A percentile compares a stretch with the other conserved stretches of the same genome.
phyloP scores from a whole-genome alignment of 2,888 invertebrate species.

The Myathropa florea region DNA sequence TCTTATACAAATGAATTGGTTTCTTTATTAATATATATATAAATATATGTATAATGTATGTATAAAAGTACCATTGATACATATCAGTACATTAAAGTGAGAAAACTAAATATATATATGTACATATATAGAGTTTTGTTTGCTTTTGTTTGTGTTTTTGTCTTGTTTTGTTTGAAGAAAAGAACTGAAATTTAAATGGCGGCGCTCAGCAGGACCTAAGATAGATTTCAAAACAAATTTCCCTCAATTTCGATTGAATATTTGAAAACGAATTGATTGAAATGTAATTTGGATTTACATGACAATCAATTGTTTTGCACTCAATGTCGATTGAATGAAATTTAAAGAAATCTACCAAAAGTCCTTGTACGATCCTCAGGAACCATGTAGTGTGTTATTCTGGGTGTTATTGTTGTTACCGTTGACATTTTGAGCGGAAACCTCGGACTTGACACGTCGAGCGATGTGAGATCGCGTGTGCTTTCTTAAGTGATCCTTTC shows the following conservation, averaged over 20 bases:
- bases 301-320: slow-evolving; percentile 19
- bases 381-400: slow-evolving; percentile 78
- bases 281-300: slow-evolving; percentile 32
- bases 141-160: not conserved
- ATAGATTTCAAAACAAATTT: slow-evolving; percentile 77
- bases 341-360: slow-evolving; percentile 80
- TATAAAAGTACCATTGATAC: slow-evolving; percentile 56
- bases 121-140: slow-evolving; percentile 38
- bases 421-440: slow-evolving; percentile 85
- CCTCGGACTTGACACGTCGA: slow-evolving; percentile 90
- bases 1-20: slow-evolving; percentile 52
- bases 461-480: slow-evolving; percentile 93
- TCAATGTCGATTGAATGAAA: slow-evolving; percentile 72
- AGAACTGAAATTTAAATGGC: slow-evolving; percentile 24
- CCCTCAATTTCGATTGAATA: slow-evolving; percentile 60
- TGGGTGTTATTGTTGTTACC: slow-evolving; percentile 79
- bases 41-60: slow-evolving; percentile 35
- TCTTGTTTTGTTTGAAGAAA: slow-evolving; percentile 38
- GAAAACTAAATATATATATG: slow-evolving; percentile 35
- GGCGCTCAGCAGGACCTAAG: slow-evolving; percentile 79
- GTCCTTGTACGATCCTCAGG: slow-evolving; percentile 82
- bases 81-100: slow-evolving; percentile 58
- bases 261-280: slow-evolving; percentile 32
- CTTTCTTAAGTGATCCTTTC: slow-evolving; percentile 92
- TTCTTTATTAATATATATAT: slow-evolving; percentile 15